Evolutionary conservation across 2,797 vertebrate genomes (phyloP).

Genomic region (Acrossocheilus fasciatus): DNA sequence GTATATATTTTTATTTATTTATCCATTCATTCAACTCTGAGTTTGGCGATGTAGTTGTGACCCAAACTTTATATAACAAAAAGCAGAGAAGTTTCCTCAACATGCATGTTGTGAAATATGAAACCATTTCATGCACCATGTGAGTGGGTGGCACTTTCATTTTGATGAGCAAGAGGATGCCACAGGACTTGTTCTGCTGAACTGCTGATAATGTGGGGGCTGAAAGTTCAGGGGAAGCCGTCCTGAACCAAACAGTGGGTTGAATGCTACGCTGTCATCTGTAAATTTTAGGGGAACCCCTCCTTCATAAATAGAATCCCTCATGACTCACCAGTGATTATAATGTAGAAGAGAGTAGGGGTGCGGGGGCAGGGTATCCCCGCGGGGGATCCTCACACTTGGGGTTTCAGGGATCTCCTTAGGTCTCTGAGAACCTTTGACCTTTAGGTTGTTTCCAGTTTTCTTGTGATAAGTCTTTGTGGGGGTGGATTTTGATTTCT

Average conservation of each 20-base stretch:
- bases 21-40: neutral
- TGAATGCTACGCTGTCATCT: constrained; percentile 48
- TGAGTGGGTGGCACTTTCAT: constrained; percentile 53
- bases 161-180: constrained; percentile 43
- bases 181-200: constrained; percentile 41
- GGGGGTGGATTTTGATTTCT: constrained; percentile 53
- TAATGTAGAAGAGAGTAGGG: constrained; percentile 61
- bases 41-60: neutral
- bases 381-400: constrained; percentile 67
- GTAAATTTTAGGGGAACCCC: constrained; percentile 77
- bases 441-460: constrained; percentile 59
- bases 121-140: constrained; percentile 37
- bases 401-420: constrained; percentile 78
- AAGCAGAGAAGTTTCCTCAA: constrained; percentile 14
- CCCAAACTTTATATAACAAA: constrained; percentile 7
- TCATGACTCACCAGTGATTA: constrained; percentile 69
- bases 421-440: constrained; percentile 50
- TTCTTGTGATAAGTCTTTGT: constrained; percentile 47
- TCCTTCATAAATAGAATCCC: constrained; percentile 58
- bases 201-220: constrained; percentile 40
- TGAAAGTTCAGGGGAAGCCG: constrained; percentile 65
- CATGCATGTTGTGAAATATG: constrained; percentile 54
- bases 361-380: constrained; percentile 76
- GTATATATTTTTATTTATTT: neutral
- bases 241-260: constrained; percentile 58